A percentile compares a stretch with the other conserved stretches of the same genome.
phyloP scores from a whole-genome alignment of 2,113 vertebrate species.

The Istiophorus platypterus region DNA sequence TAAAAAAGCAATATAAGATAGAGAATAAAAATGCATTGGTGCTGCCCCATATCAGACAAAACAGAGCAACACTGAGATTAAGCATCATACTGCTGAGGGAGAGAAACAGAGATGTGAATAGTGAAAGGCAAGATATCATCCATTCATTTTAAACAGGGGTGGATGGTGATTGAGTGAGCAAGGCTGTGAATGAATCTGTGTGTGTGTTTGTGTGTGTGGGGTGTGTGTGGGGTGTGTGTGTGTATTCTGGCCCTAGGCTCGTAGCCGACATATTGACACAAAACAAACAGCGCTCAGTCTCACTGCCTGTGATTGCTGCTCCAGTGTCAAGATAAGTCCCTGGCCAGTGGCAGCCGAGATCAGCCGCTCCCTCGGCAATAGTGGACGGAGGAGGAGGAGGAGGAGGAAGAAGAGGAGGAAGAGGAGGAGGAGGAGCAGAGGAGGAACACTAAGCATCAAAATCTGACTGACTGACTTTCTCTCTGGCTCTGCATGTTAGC shows the following conservation, averaged over 20 bases:
- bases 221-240: slow-evolving; percentile 59
- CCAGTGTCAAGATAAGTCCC: slow-evolving; percentile 83
- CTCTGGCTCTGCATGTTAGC: neutral
- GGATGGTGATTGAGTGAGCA: slow-evolving; percentile 75
- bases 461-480: slow-evolving; percentile 2
- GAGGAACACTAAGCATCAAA: slow-evolving; percentile 1
- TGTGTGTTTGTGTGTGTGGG: slow-evolving; percentile 46
- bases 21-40: slow-evolving; percentile 80
- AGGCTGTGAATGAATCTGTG: slow-evolving; percentile 54
- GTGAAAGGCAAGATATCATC: slow-evolving; percentile 83
- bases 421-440: slow-evolving; percentile 6
- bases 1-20: slow-evolving; percentile 77
- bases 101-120: slow-evolving; percentile 76
- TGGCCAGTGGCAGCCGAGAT: slow-evolving; percentile 69
- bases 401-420: slow-evolving; percentile 5
- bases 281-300: slow-evolving; percentile 85
- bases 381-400: slow-evolving; percentile 26
- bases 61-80: slow-evolving; percentile 78
- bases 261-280: slow-evolving; percentile 71
- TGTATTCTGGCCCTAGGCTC: slow-evolving; percentile 74
- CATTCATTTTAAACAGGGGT: slow-evolving; percentile 82
- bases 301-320: slow-evolving; percentile 77
- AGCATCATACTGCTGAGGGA: slow-evolving; percentile 65
- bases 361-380: slow-evolving; percentile 35
- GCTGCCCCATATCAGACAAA: slow-evolving; percentile 73